phyloP scores from a whole-genome alignment of 2,888 invertebrate genomes.

The Baccha elongata region DNA sequence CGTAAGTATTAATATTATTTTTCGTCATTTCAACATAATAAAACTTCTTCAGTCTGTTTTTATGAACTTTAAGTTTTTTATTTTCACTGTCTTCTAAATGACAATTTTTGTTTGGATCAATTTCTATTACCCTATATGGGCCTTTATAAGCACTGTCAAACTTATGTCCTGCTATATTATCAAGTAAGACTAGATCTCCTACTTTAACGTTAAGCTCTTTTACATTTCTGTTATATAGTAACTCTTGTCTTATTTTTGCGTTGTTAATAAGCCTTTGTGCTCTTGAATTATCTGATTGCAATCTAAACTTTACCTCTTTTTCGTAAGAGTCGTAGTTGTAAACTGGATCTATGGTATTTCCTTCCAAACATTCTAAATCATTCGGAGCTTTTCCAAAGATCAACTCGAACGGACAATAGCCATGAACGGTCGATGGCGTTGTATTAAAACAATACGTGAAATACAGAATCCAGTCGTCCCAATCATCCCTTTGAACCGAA shows the following conservation, averaged over 20 bases:
- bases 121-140: conserved; percentile 24
- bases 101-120: conserved; percentile 20
- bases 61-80: background rate
- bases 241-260: background rate
- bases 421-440: too few relatives aligned
- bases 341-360: background rate
- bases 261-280: too few relatives aligned
- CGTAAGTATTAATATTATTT: too few relatives aligned
- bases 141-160: conserved; percentile 12
- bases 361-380: background rate
- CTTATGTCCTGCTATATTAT: conserved; percentile 37
- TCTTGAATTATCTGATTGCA: background rate
- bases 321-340: background rate
- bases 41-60: conserved; percentile 5
- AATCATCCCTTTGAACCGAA: background rate
- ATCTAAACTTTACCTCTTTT: conserved; percentile 6
- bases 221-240: background rate
- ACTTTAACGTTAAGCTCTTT: background rate
- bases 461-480: too few relatives aligned
- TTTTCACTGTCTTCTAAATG: conserved; percentile 10
- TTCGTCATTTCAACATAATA: background rate
- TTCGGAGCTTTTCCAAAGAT: background rate
- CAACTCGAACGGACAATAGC: too few relatives aligned
- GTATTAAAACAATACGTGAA: too few relatives aligned
- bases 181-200: conserved; percentile 24